Evolutionary conservation across 2,888 invertebrate species (phyloP), one percentile per base, ranked within the genome.

Genomic region (Andrena dorsata): DNA sequence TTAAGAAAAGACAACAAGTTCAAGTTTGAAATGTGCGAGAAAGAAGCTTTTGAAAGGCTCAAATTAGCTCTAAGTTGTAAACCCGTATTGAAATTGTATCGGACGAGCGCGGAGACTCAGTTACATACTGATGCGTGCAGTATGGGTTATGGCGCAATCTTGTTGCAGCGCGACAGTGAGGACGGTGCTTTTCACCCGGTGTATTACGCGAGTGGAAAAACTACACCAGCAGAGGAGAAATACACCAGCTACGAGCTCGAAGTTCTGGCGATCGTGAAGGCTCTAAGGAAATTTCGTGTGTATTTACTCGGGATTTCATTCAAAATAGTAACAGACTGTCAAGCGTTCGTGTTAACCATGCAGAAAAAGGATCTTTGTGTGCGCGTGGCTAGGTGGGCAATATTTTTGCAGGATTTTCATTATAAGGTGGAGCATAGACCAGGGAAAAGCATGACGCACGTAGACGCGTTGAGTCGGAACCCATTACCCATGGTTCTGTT

Each of bases 381-480:
- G 2, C 61, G 63, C 0, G 74, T 79, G 0, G 73, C 78, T 0
- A 66, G 76, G 64, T 58, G 71, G 82, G 70, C 47, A 56, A 5
- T 80, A 80, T 32, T 7, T 78, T 0, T 85, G 84, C 28, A 61
- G 47, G 0, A 72, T 35, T 35, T 35, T 35, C 35, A 35, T 10
- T 35, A 35, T 35, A 35, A 35, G 35, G 35, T 86, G 0, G 85
- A 86, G 20, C 87, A 88, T 53, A 68, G 85, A 2, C 49, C 83
- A 4, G 84, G 83, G 0, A 84, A 75, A 28, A 75, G 30, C 7
- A 81, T 87, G 76, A 4, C 16, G 2, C 90, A 90, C 35, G 87
- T 85, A 0, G 89, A 90, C 53, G 85, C 88, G 1, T 74, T 90
- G 16, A 90, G 88, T 51, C 35, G 89, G 20, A 77, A 83, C 49